Percentiles rank a stretch among this genome's conserved stretches.
phyloP scores from a whole-genome alignment of 2,113 vertebrate species.

The Danionella cerebrum region DNA sequence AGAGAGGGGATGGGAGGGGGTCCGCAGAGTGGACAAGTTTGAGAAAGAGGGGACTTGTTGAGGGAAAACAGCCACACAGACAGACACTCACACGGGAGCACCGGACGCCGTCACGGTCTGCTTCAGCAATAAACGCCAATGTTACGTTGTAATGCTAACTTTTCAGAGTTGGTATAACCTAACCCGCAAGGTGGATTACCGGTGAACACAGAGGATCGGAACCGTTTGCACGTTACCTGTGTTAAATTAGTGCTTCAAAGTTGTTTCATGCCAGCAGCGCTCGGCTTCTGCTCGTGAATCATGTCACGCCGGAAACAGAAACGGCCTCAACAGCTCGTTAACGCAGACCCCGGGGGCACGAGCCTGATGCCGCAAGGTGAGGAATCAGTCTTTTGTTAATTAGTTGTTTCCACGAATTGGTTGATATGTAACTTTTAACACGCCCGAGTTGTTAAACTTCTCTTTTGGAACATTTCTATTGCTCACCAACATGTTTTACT shows the following conservation, averaged over 20 bases:
- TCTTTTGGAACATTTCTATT: no score
- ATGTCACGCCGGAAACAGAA: slow-evolving; percentile 79
- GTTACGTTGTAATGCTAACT: slow-evolving; percentile 2
- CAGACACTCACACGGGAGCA: slow-evolving; percentile 43
- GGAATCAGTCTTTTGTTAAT: slow-evolving; percentile 38
- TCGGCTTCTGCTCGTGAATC: slow-evolving; percentile 60
- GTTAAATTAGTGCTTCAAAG: background rate
- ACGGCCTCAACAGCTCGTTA: slow-evolving; percentile 73
- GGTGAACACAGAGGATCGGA: background rate
- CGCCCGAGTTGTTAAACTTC: background rate
- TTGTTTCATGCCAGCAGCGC: slow-evolving; percentile 57
- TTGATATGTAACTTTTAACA: background rate
- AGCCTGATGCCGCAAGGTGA: slow-evolving; percentile 63
- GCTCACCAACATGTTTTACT: no score
- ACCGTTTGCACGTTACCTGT: background rate
- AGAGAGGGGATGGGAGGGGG: slow-evolving; percentile 58
- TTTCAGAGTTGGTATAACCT: background rate
- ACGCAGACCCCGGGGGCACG: slow-evolving; percentile 65
- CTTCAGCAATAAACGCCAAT: slow-evolving; percentile 42
- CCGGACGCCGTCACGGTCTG: slow-evolving; percentile 49
- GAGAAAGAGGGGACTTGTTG: slow-evolving; percentile 62
- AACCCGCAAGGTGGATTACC: slow-evolving; percentile 17
- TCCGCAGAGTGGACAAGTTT: slow-evolving; percentile 66
- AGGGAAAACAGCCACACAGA: slow-evolving; percentile 64
- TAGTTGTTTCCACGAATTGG: background rate